Base-by-base conservation (phyloP, 2,797 vertebrate genomes). In the Amphiprion clarkii region DNA sequence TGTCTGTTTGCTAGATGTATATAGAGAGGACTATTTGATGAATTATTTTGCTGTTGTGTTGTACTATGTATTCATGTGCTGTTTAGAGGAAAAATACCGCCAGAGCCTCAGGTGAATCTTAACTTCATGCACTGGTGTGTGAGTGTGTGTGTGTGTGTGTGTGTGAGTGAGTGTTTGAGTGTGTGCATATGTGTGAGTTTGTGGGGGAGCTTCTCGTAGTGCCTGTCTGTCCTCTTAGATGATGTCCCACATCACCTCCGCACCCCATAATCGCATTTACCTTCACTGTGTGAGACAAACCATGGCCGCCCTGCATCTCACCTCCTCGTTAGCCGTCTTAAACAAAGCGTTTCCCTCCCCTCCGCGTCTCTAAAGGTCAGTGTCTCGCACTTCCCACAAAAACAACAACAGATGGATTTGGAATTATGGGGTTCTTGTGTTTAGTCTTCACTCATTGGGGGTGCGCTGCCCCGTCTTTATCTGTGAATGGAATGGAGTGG, bases 51-150 rank as follows among this genome's bases (percentile, higher is more conserved):
- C 77, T 44, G 25, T 74, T 56, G 56, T 76, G 82, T 89, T 71
- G 73, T 91, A 63, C 83, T 76, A 73, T 89, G 84, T 78, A 67
- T 86, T 73, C 58, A 67, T 88, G 44, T 89, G 89, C 85, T 90
- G 90, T 93, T 90, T 92, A 88, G 88, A 93, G 87, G 90, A 82
- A 85, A 85, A 85, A 79, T 65, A 52, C 73, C 85, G 59, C 85
- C 79, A 76, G 87, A 88, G 90, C 92, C 90, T 94, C 94, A 94
- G 94, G 93, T 92, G 83, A 92, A 89, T 81, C 86, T 89, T 81
- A 74, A 79, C 81, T 65, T 74, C 81, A 84, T 81, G 68, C 87
- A 87, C 90, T 89, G 51, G 87, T 79, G 82, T 81, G 68, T 63
- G 33, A 42, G 54, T 58, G 73, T 12, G 13, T 25, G 40, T 51